Evolutionary conservation across 2,888 invertebrate species (phyloP).

Genomic region (Iselma pallidipennis): DNA sequence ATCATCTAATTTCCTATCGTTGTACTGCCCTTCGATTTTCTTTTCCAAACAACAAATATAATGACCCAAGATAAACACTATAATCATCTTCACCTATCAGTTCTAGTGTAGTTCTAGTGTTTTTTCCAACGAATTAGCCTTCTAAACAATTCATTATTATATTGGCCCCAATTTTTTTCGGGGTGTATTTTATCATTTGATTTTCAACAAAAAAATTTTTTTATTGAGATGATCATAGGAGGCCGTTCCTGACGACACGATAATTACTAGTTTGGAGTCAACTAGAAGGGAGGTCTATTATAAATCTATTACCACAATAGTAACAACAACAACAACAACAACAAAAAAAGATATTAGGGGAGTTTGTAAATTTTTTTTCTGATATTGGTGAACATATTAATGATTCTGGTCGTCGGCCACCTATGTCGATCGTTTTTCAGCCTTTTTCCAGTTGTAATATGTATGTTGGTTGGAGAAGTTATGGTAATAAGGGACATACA

Average conservation of each 20-base stretch:
- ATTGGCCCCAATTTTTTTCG: not conserved
- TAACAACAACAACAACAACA: not conserved
- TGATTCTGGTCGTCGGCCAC: conserved; percentile 5
- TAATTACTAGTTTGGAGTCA: not conserved
- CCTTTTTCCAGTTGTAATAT: conserved; percentile 2
- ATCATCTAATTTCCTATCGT: too few relatives aligned
- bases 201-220: too few relatives aligned
- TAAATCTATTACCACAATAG: not conserved
- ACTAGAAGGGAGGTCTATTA: not conserved
- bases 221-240: not conserved
- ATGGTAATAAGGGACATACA: conserved; percentile 25
- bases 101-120: not conserved
- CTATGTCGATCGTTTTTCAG: conserved; percentile 15
- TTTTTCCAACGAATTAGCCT: not conserved
- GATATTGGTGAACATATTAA: not conserved
- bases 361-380: too few relatives aligned
- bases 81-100: conserved; percentile 17
- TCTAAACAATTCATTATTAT: conserved; percentile 17
- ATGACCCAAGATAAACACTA: conserved; percentile 3
- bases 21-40: too few relatives aligned
- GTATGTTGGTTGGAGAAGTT: conserved; percentile 16
- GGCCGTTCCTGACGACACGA: not conserved
- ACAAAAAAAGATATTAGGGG: too few relatives aligned
- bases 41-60: not conserved
- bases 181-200: not conserved